phyloP scores from a whole-genome alignment of 2,797 vertebrate species.

The Bradypodion pumilum region DNA sequence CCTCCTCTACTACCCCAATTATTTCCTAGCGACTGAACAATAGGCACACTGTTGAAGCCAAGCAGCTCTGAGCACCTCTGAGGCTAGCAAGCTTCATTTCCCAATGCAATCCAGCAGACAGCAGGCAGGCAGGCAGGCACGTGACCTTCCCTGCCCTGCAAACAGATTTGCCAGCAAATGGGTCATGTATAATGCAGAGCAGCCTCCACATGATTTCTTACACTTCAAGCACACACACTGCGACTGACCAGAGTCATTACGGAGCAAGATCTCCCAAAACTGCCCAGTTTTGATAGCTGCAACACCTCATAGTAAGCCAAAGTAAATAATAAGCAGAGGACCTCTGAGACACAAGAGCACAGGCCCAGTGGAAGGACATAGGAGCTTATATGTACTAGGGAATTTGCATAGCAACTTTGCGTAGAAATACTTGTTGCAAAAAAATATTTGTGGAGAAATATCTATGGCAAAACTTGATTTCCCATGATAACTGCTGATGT shows the following conservation, averaged over 20 bases:
- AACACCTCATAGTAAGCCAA: background rate
- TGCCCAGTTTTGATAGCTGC: rapidly evolving
- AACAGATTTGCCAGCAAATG: slow-evolving; percentile 38
- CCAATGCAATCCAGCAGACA: background rate
- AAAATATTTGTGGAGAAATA: too few species aligned
- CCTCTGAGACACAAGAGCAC: rapidly evolving
- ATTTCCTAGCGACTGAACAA: background rate
- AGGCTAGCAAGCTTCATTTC: background rate
- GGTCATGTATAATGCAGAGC: slow-evolving; percentile 43
- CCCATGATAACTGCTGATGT: too few species aligned
- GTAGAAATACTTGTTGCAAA: background rate
- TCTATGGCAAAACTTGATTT: too few species aligned
- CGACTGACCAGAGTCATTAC: background rate
- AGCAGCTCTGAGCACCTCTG: background rate
- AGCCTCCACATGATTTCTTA: slow-evolving; percentile 18
- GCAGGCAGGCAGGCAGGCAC: background rate
- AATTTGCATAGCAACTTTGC: background rate
- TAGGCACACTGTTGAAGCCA: background rate
- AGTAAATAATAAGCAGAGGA: rapidly evolving
- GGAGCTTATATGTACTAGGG: background rate
- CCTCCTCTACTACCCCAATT: background rate
- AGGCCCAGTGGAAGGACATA: background rate
- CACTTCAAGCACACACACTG: background rate
- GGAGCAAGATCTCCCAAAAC: background rate
- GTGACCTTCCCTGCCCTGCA: slow-evolving; percentile 26